Conservation (phyloP, 2,797 vertebrate genomes). For the Halcyon leucocephala region DNA sequence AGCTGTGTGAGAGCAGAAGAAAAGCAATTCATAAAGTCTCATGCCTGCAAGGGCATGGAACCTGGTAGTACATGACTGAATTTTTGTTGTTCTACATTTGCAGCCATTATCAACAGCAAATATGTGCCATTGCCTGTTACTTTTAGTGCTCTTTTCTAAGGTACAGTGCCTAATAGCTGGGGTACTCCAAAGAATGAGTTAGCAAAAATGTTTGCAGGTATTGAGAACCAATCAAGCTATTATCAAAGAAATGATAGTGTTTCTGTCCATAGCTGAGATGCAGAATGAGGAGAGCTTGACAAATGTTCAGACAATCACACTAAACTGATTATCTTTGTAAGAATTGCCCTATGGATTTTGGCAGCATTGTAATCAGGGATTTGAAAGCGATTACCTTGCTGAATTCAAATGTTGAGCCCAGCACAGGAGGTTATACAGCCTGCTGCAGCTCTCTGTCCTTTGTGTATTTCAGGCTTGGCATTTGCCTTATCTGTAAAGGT, state of each 20-base stretch:
- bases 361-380: neutral
- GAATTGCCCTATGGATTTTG: neutral
- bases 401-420: neutral
- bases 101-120: neutral
- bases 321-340: slow-evolving; percentile 11
- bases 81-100: neutral
- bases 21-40: neutral
- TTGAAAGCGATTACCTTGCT: slow-evolving; percentile 29
- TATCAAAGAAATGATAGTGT: neutral
- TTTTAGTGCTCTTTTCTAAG: neutral
- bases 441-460: neutral
- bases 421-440: neutral
- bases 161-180: neutral
- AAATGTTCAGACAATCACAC: neutral
- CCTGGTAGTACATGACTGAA: neutral
- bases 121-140: neutral
- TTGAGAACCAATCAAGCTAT: neutral
- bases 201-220: neutral
- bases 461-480: neutral
- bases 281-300: neutral
- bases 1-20: neutral
- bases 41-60: neutral
- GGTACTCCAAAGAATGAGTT: neutral
- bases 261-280: neutral
- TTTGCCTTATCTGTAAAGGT: neutral